Conservation (phyloP, 1,140 invertebrate species). For the Sitobion miscanthi region DNA sequence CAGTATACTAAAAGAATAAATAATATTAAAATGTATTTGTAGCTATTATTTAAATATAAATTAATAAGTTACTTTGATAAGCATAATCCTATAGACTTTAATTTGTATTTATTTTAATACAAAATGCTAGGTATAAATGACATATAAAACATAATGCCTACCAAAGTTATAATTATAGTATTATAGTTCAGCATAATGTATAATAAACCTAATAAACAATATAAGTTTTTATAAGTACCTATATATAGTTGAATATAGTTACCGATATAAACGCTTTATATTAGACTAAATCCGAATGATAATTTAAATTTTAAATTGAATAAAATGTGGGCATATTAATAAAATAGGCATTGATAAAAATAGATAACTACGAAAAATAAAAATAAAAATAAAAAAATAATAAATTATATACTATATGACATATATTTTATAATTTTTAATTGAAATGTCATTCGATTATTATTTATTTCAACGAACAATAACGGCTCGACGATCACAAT, state of each 20-base stretch:
- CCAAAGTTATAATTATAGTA: not conserved
- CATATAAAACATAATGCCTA: not conserved
- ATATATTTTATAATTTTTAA: not conserved
- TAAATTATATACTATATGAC: not conserved
- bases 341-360: not conserved
- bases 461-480: not conserved
- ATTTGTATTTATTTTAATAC: not conserved
- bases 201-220: not conserved
- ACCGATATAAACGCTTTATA: no score
- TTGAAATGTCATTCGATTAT: not conserved
- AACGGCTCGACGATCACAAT: not conserved
- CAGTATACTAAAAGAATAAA: not conserved
- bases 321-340: not conserved
- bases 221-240: not conserved
- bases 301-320: not conserved
- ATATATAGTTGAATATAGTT: no score
- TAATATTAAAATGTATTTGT: not conserved
- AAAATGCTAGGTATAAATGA: not conserved
- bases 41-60: not conserved
- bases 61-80: not conserved
- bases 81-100: not conserved
- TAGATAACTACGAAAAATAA: no score
- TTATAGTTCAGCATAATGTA: not conserved
- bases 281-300: not conserved
- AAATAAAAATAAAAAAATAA: no score